Evolutionary conservation across 2,113 vertebrate species (phyloP).

Genomic region (Cynoglossus semilaevis): DNA sequence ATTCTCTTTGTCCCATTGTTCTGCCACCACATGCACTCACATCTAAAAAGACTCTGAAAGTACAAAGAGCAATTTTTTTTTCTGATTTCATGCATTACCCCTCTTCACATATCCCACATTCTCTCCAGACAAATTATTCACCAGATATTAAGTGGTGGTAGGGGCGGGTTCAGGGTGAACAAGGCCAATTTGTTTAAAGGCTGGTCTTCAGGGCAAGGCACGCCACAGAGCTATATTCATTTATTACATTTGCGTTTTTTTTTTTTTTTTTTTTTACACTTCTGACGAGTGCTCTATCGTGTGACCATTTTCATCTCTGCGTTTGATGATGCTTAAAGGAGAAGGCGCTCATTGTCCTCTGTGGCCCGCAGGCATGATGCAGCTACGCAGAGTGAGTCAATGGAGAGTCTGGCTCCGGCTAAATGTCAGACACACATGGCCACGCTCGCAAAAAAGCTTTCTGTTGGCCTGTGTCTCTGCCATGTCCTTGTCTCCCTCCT

Average conservation of each 20-base stretch:
- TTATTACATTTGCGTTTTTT: constrained; percentile 79
- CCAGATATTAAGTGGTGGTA: constrained; percentile 36
- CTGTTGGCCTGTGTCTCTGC: constrained; percentile 78
- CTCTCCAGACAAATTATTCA: constrained; percentile 53
- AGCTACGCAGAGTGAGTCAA: constrained; percentile 73
- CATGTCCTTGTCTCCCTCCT: constrained; percentile 54
- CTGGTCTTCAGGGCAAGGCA: constrained; percentile 36
- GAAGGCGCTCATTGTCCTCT: constrained; percentile 83
- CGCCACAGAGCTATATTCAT: constrained; percentile 77
- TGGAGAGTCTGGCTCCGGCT: constrained; percentile 78
- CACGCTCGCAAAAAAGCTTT: constrained; percentile 76
- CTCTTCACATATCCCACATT: constrained; percentile 46
- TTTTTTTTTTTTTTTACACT: constrained; percentile 74
- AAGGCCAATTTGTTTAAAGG: constrained; percentile 68
- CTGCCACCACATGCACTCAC: constrained; percentile 60
- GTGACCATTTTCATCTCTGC: constrained; percentile 76
- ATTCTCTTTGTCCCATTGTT: constrained; percentile 77
- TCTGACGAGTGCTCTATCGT: constrained; percentile 76
- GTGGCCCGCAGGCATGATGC: constrained; percentile 82
- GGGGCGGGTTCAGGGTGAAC: constrained; percentile 36
- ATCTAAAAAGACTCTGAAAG: constrained; percentile 55
- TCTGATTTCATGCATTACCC: constrained; percentile 42
- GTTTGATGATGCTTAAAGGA: constrained; percentile 85
- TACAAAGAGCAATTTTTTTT: constrained; percentile 50
- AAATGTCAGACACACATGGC: constrained; percentile 85